A percentile compares a stretch with the other conserved stretches of the same genome.
Evolutionary conservation across 2,888 invertebrate genomes (phyloP).

Genomic region (Capitulum mitella): DNA sequence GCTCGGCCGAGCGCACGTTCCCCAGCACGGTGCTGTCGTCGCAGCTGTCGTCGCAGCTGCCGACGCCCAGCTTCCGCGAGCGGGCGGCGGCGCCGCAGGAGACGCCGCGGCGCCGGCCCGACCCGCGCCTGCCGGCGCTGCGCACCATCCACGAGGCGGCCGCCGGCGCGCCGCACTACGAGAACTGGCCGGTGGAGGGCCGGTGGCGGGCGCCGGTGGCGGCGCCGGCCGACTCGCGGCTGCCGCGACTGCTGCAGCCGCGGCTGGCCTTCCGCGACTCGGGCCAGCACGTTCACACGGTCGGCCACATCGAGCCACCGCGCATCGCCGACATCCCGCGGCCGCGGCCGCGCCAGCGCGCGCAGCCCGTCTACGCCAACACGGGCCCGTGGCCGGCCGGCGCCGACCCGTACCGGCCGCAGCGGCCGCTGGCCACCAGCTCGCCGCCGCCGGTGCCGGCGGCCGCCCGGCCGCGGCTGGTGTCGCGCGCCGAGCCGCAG

Average conservation of each 20-base stretch:
- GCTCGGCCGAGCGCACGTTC: constrained; percentile 39
- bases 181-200: constrained; percentile 52
- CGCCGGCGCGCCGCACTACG: constrained; percentile 39
- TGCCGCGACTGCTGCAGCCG: constrained; percentile 56
- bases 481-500: constrained; percentile 23
- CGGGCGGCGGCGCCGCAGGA: neutral
- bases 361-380: constrained; percentile 16
- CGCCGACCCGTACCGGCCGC: neutral
- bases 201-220: constrained; percentile 38
- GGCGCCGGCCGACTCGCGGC: constrained; percentile 35
- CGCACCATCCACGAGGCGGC: constrained; percentile 56
- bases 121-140: constrained; percentile 63
- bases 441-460: constrained; percentile 47
- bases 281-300: constrained; percentile 37
- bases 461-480: constrained; percentile 47
- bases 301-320: constrained; percentile 34
- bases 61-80: neutral
- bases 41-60: constrained; percentile 18
- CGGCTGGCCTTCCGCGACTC: constrained; percentile 53
- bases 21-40: constrained; percentile 39
- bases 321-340: constrained; percentile 33
- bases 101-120: constrained; percentile 48
- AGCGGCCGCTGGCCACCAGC: constrained; percentile 51
- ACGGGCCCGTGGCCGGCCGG: neutral
- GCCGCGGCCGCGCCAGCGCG: constrained; percentile 26